Evolutionary conservation across 1,140 invertebrate species (phyloP), one percentile per base, ranked within the genome.

Genomic region (Nephotettix cincticeps): DNA sequence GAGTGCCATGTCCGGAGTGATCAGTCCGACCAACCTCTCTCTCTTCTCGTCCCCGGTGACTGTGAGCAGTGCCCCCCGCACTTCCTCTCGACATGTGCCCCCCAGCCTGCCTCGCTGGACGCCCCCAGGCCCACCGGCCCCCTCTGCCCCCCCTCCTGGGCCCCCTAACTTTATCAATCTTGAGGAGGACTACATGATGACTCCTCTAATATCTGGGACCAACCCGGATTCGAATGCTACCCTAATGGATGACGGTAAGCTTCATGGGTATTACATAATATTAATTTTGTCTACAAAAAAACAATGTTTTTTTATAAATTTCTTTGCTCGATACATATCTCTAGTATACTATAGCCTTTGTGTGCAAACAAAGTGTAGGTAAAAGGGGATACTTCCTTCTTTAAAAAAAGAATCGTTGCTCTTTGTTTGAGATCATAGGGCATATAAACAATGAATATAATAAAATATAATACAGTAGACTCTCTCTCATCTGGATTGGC

Each of bases 181-280:
- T 69, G 95, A 97, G 78, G 95, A 97, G 78, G 95, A 98, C 81
- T 97, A 97, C 82, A 93, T 96, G 88, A 90, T 91, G 83, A 89
- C 91, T 51, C 90, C 92, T 76, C 86, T 93, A 75, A 84, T 87
- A 70, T 81, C 88, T 75, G 81, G 75, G 14, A 69, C 72, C 63
- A 75, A 73, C 51, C 70, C 75, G 69, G 75, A 76, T 66, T 75
- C 76, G 25, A 74, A 64, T 54, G 67, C 72, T 36, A 66, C 74
- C 28, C 72, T 78, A 3, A 78, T 78, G 36, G 77, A 78, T 72
- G 77, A 78, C 70, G 77, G 76, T 77, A 72, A 63, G 68, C 58
- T 19, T 65, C 21, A 47, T 61, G 36, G 14, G 14, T 25, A 17
- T 25, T n/a, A n/a, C n/a, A n/a, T n/a, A n/a, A n/a, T n/a, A n/a